Base-by-base conservation (phyloP, 1,140 invertebrate genomes). In the Calliphora vicina region DNA sequence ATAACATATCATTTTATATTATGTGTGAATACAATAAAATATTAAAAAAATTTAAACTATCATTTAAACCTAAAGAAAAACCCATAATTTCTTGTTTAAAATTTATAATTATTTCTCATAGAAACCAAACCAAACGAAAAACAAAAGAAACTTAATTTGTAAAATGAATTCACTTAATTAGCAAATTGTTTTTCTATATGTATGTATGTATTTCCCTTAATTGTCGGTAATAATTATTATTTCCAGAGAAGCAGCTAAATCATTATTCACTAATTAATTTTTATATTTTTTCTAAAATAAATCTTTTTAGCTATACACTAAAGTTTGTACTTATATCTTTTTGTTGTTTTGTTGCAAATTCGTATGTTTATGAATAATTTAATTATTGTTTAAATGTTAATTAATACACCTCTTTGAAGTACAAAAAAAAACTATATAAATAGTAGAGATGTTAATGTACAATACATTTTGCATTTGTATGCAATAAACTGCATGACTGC, bases 321-420 rank as follows among this genome's bases (percentile, higher is more conserved):
- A 25, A 50, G 12, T 8, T 6, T 50, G 45, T 50, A 43, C 42
- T 43, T 43, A 12, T 43, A 43, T 43, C 5, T 20, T 4, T 71
- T 6, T 26, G 15, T 73, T 8, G 6, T 73, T 25, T 73, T 73
- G 0, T 8, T 35, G 10, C 35, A 35, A 23, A 5, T 73, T 73
- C 25, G 35, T 78, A 78, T 17, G 43, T 71, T 82, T 84, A 84
- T 89, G 88, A 88, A 89, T 89, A 89, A 89, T 89, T 89, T 88
- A 89, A 89, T 89, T 89, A 89, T 89, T 87, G 88, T 89, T 89
- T 89, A 89, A 89, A 89, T 89, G 88, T 89, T 89, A 89, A 89
- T 89, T 89, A 89, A 89, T 89, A 87, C 88, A 88, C 87, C 85
- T 87, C 88, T 84, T 84, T 71, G 74, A 80, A 9, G 78, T n/a